Evolutionary conservation across 2,888 invertebrate genomes (phyloP).

Genomic region (Melinaea menophilus): DNA sequence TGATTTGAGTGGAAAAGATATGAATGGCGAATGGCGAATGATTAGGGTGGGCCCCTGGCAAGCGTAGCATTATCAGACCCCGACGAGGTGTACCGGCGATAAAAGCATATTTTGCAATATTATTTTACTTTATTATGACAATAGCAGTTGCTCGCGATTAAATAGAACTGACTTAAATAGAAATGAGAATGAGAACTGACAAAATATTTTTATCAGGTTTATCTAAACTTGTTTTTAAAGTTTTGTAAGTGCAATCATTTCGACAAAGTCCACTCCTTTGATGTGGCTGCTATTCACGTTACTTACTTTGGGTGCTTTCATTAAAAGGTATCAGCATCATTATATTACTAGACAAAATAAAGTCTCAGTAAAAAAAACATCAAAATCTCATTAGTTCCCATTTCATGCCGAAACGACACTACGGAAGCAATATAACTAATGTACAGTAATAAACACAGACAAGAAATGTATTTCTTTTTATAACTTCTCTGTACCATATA

Average conservation of each 20-base stretch:
- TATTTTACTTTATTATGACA: too few species aligned
- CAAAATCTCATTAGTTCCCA: constrained; percentile 78
- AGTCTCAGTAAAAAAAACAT: constrained; percentile 78
- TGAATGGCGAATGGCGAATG: too few species aligned
- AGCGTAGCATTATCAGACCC: too few species aligned
- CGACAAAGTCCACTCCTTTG: background rate
- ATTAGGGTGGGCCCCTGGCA: too few species aligned
- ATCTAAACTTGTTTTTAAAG: background rate
- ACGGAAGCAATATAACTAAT: constrained; percentile 78
- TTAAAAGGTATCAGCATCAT: constrained; percentile 46
- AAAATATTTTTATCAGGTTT: background rate
- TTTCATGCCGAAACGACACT: constrained; percentile 76
- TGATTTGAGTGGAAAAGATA: too few species aligned
- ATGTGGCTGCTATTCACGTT: background rate
- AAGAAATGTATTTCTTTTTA: constrained; percentile 76
- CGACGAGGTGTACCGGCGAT: too few species aligned
- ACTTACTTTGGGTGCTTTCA: constrained; percentile 31
- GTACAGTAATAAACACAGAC: constrained; percentile 75
- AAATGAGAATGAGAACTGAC: too few species aligned
- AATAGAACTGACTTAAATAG: too few species aligned
- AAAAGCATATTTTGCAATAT: too few species aligned
- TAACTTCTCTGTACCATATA: constrained; percentile 68
- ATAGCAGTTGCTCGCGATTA: too few species aligned
- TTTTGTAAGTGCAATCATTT: background rate
- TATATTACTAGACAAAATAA: constrained; percentile 63